These are phyloP conservation scores for Sisyra terminalis DNA, from an alignment of 2,888 invertebrate species.

Conservation along the genomic window DNA sequence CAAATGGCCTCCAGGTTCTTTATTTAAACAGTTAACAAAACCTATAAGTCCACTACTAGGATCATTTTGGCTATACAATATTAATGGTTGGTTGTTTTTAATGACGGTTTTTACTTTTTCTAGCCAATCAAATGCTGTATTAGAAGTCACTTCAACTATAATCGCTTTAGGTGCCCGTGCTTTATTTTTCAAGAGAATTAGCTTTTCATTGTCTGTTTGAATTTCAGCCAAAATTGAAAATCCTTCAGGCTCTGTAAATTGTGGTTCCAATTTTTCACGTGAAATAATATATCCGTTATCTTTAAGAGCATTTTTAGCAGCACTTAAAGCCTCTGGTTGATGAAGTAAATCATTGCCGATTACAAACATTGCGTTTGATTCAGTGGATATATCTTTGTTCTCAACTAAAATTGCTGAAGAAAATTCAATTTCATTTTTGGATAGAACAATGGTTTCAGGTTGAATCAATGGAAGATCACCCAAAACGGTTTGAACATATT, in stretches of 20 bases:
- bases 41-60: slow-evolving; percentile 66
- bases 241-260: slow-evolving; percentile 26
- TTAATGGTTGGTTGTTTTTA: slow-evolving; percentile 31
- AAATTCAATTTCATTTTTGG: slow-evolving; percentile 31
- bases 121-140: slow-evolving; percentile 32
- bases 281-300: slow-evolving; percentile 44
- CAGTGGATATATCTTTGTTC: slow-evolving; percentile 35
- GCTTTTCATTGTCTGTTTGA: slow-evolving; percentile 31
- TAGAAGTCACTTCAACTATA: slow-evolving; percentile 28
- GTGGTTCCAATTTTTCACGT: slow-evolving; percentile 35
- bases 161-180: slow-evolving; percentile 29
- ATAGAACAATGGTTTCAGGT: slow-evolving; percentile 42
- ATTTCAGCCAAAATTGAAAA: slow-evolving; percentile 34
- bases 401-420: slow-evolving; percentile 36
- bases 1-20: slow-evolving; percentile 42
- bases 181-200: slow-evolving; percentile 28
- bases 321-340: slow-evolving; percentile 27
- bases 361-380: slow-evolving; percentile 17
- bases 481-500: slow-evolving; percentile 37
- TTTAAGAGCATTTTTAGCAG: slow-evolving; percentile 30
- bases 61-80: slow-evolving; percentile 47
- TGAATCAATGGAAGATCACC: slow-evolving; percentile 53
- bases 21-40: slow-evolving; percentile 71
- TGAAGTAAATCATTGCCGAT: slow-evolving; percentile 26
- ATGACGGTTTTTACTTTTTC: slow-evolving; percentile 24